These are phyloP conservation scores for Nemurella pictetii DNA, from an alignment of 2,888 invertebrate species.

Conservation along the genomic window DNA sequence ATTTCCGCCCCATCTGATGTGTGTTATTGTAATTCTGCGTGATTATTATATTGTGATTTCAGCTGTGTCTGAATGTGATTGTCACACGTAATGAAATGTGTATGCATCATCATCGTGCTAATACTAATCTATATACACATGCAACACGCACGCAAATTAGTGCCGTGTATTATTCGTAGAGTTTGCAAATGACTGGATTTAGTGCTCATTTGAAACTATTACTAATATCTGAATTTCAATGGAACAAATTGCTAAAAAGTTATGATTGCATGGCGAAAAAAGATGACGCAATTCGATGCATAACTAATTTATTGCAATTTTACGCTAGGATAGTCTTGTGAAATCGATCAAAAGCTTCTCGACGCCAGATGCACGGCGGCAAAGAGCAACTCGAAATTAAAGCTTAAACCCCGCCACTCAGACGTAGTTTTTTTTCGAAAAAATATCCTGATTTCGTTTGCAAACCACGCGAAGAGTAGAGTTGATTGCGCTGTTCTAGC, in stretches of 20 bases:
- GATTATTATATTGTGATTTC: background rate
- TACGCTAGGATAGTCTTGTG: background rate
- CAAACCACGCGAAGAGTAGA: background rate
- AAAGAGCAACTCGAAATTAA: background rate
- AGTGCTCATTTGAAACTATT: background rate
- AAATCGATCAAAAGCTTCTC: background rate
- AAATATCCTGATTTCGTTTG: background rate
- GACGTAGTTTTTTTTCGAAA: background rate
- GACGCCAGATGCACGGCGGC: background rate
- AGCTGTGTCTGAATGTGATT: background rate
- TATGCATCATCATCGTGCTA: background rate
- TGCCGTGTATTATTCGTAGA: background rate
- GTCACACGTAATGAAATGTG: background rate
- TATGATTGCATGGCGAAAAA: no score
- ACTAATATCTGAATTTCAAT: background rate
- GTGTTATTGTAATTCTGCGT: background rate
- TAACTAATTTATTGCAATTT: background rate
- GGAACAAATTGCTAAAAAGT: background rate
- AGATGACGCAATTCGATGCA: no score
- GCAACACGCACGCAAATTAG: background rate
- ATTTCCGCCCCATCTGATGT: background rate
- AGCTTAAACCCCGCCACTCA: background rate
- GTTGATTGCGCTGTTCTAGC: slow-evolving; percentile 7
- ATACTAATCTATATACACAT: background rate
- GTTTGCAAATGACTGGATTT: background rate